Conservation (phyloP, 2,888 invertebrate genomes). For the Polymixis lichenea region DNA sequence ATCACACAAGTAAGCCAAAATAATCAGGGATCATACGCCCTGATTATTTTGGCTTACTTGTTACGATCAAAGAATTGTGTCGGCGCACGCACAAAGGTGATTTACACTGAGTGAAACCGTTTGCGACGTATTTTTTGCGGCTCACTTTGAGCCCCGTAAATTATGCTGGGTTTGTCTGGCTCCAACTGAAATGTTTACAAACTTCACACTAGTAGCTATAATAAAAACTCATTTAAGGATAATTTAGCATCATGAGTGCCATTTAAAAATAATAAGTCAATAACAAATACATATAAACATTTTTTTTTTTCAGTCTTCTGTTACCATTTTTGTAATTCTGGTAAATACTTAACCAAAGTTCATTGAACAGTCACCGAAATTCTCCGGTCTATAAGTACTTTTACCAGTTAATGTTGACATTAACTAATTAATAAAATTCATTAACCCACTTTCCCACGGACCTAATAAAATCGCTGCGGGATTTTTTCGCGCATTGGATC, state of each 20-base stretch:
- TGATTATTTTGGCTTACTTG: no score
- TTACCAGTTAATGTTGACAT: neutral
- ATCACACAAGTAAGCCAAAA: no score
- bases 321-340: slow-evolving; percentile 16
- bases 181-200: neutral
- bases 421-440: neutral
- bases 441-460: no score
- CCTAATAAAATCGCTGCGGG: no score
- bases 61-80: no score
- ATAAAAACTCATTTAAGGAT: neutral
- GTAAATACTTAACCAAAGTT: neutral
- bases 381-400: neutral
- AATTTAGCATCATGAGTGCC: slow-evolving; percentile 23
- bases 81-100: no score
- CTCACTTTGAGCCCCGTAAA: neutral
- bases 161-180: slow-evolving; percentile 5
- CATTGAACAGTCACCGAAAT: neutral
- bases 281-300: neutral
- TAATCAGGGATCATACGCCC: no score
- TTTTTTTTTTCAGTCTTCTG: neutral
- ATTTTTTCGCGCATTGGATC: no score
- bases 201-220: slow-evolving; percentile 1
- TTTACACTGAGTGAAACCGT: neutral
- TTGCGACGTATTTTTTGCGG: neutral
- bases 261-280: slow-evolving; percentile 12